These are phyloP conservation scores for Lindbergichthys nudifrons DNA, from an alignment of 2,797 vertebrate genomes.

Conservation along the genomic window DNA sequence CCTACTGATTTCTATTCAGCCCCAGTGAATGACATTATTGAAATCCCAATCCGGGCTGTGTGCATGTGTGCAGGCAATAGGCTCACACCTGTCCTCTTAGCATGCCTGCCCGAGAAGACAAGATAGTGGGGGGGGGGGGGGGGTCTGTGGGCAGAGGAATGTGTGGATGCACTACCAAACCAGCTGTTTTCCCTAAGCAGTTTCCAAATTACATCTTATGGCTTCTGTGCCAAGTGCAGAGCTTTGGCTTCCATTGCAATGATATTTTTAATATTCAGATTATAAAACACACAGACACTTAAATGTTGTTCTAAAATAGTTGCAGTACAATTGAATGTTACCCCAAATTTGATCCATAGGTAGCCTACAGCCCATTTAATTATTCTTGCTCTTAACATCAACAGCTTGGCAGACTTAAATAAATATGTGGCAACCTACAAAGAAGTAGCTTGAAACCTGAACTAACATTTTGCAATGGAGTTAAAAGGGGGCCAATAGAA, in stretches of 20 bases:
- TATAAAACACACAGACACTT: background rate
- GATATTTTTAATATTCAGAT: conserved; percentile 13
- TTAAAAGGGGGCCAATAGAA: background rate
- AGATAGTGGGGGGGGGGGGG: conserved; percentile 45
- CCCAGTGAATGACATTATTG: conserved; percentile 80
- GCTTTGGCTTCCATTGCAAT: background rate
- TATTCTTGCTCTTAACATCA: background rate
- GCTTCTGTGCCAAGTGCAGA: conserved; percentile 14
- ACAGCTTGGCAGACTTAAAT: background rate
- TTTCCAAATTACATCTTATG: conserved; percentile 25
- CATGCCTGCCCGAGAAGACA: conserved; percentile 57
- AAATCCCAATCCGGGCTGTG: conserved; percentile 70
- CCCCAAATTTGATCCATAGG: background rate
- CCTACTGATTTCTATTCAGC: conserved; percentile 74
- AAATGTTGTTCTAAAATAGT: background rate
- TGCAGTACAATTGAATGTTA: background rate
- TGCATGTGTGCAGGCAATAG: conserved; percentile 63
- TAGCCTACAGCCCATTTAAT: background rate
- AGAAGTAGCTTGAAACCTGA: background rate
- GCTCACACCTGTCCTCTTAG: conserved; percentile 78
- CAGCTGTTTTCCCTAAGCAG: conserved; percentile 64
- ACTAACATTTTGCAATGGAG: conserved; percentile 10
- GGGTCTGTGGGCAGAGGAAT: conserved; percentile 50
- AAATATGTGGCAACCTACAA: background rate
- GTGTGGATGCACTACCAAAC: conserved; percentile 57